Percentiles rank a stretch among this genome's conserved stretches.
These are phyloP conservation scores for Strigamia crassipes DNA, from an alignment of 2,888 invertebrate genomes.

Conservation along the genomic window DNA sequence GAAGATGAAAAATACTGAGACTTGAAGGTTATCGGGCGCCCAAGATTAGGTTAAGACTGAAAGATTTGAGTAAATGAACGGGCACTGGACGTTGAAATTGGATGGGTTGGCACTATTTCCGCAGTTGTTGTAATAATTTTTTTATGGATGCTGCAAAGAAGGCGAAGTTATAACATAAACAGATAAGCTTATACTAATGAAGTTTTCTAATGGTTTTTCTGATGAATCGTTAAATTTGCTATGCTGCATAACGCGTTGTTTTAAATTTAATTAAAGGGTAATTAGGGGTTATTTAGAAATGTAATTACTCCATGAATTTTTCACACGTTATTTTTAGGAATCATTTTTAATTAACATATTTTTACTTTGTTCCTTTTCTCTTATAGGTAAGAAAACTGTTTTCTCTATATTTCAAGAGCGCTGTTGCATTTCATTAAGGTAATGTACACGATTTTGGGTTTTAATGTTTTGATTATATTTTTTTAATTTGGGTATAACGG, in stretches of 20 bases:
- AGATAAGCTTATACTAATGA: slow-evolving; percentile 10
- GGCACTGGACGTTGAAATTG: slow-evolving; percentile 42
- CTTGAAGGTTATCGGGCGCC: neutral
- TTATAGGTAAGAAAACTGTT: slow-evolving; percentile 27
- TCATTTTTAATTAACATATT: slow-evolving; percentile 33
- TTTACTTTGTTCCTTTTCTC: neutral
- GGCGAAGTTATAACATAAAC: neutral
- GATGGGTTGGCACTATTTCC: slow-evolving; percentile 14
- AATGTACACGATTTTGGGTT: slow-evolving; percentile 8
- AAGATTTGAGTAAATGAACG: slow-evolving; percentile 32
- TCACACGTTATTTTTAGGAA: slow-evolving; percentile 1
- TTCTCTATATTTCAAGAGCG: neutral
- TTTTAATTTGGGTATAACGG: neutral
- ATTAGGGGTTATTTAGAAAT: slow-evolving; percentile 33
- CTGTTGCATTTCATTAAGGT: neutral
- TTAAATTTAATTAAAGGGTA: neutral
- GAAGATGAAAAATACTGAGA: neutral
- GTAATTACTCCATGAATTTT: neutral
- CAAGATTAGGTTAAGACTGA: slow-evolving; percentile 37
- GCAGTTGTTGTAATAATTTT: neutral
- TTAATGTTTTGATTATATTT: slow-evolving; percentile 6
- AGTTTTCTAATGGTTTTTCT: neutral
- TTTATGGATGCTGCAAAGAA: neutral
- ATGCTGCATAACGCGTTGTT: slow-evolving; percentile 12
- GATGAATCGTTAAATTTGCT: slow-evolving; percentile 6